Evolutionary conservation across 2,888 invertebrate species (phyloP).

Genomic region (Colostygia pectinataria): DNA sequence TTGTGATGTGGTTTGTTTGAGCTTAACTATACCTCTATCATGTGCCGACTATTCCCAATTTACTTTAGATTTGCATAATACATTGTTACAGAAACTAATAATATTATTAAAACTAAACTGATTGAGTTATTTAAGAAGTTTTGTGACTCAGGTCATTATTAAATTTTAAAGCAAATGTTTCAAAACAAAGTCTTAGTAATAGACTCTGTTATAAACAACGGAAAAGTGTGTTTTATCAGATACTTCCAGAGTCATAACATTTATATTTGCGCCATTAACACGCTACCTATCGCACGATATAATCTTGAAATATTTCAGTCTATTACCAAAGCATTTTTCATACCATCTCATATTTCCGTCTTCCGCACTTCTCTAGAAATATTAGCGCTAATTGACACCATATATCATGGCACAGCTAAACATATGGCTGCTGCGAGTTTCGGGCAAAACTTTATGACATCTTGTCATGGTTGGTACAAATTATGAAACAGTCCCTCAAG

Average conservation of each 20-base stretch:
- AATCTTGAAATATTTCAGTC: constrained; percentile 40
- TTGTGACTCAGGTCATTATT: too few species aligned
- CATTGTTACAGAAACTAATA: too few species aligned
- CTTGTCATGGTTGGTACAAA: constrained; percentile 59
- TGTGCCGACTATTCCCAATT: neutral
- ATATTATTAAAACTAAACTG: too few species aligned
- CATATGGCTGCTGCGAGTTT: constrained; percentile 41
- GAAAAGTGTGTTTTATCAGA: constrained; percentile 11
- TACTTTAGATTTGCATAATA: too few species aligned
- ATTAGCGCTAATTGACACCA: constrained; percentile 44
- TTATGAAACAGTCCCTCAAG: constrained; percentile 65
- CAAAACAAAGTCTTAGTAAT: constrained; percentile 1
- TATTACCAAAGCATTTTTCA: constrained; percentile 45
- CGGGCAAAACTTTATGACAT: constrained; percentile 53
- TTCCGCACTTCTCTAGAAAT: constrained; percentile 37
- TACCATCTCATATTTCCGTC: constrained; percentile 43
- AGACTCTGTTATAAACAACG: constrained; percentile 12
- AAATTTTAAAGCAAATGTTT: too few species aligned
- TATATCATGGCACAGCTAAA: constrained; percentile 45
- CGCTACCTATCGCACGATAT: constrained; percentile 28
- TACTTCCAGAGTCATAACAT: constrained; percentile 22
- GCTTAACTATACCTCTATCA: neutral
- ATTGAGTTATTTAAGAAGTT: too few species aligned
- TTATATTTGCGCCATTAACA: constrained; percentile 30
- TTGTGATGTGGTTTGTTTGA: neutral